Evolutionary conservation across 2,113 vertebrate genomes (phyloP).

Genomic region (Camelus bactrianus): DNA sequence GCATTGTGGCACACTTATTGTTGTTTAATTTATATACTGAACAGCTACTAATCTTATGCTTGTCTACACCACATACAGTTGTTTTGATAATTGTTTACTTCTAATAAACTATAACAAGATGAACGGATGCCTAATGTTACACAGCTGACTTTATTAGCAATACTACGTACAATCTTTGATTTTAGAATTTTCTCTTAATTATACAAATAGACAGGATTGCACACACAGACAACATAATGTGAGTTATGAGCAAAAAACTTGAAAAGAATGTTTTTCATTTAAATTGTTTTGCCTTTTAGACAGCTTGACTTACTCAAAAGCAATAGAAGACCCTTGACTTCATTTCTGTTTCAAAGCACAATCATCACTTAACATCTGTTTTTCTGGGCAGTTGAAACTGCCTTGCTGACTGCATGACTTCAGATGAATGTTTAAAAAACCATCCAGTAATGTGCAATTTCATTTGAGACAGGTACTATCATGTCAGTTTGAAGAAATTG

Average conservation of each 20-base stretch:
- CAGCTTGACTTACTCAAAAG: slow-evolving; percentile 86
- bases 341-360: slow-evolving; percentile 86
- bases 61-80: neutral
- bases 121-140: neutral
- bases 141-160: neutral
- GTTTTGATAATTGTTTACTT: slow-evolving; percentile 38
- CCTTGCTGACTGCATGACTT: slow-evolving; percentile 80
- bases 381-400: slow-evolving; percentile 83
- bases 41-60: neutral
- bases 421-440: slow-evolving; percentile 83
- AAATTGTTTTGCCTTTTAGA: slow-evolving; percentile 84
- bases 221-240: neutral
- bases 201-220: slow-evolving; percentile 54
- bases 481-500: slow-evolving; percentile 84
- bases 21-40: slow-evolving; percentile 13
- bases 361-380: slow-evolving; percentile 85
- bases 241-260: neutral
- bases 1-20: neutral
- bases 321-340: slow-evolving; percentile 86
- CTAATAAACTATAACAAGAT: neutral
- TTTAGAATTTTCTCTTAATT: slow-evolving; percentile 77
- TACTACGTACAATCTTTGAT: slow-evolving; percentile 50
- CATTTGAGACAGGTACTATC: slow-evolving; percentile 85
- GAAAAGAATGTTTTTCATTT: slow-evolving; percentile 86
- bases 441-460: slow-evolving; percentile 80